Evolutionary conservation across 2,888 invertebrate species (phyloP).

Genomic region (Bhutanitis thaidina): DNA sequence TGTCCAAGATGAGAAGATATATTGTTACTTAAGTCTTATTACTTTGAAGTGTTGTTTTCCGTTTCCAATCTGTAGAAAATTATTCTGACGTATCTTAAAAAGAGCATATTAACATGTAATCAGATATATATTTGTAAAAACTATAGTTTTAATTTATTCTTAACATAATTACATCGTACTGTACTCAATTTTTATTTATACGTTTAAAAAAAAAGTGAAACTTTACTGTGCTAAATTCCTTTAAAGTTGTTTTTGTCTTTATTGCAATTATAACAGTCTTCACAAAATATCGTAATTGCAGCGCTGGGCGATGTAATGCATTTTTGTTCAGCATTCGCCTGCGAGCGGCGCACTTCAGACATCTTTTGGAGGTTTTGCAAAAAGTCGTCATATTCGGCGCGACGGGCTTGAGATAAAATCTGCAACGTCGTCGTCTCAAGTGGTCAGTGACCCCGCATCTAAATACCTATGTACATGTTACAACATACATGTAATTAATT

Average conservation of each 20-base stretch:
- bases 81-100: too few species aligned
- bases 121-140: too few species aligned
- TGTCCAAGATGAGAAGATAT: too few species aligned
- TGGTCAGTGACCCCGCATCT: constrained; percentile 50
- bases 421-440: constrained; percentile 50
- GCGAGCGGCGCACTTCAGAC: constrained; percentile 57
- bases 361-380: constrained; percentile 55
- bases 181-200: too few species aligned
- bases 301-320: constrained; percentile 41
- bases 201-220: neutral
- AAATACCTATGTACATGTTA: constrained; percentile 18
- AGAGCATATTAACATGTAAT: too few species aligned
- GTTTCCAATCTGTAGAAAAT: too few species aligned
- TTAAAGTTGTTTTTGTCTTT: constrained; percentile 6
- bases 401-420: constrained; percentile 52
- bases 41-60: too few species aligned
- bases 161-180: too few species aligned
- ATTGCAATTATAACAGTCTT: constrained; percentile 14
- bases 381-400: constrained; percentile 60
- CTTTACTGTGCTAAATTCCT: neutral
- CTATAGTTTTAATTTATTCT: too few species aligned
- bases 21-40: too few species aligned
- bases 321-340: constrained; percentile 54
- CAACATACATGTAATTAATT: neutral
- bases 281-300: constrained; percentile 26